Conservation (phyloP, 2,113 vertebrate genomes). For the Etia nguti region DNA sequence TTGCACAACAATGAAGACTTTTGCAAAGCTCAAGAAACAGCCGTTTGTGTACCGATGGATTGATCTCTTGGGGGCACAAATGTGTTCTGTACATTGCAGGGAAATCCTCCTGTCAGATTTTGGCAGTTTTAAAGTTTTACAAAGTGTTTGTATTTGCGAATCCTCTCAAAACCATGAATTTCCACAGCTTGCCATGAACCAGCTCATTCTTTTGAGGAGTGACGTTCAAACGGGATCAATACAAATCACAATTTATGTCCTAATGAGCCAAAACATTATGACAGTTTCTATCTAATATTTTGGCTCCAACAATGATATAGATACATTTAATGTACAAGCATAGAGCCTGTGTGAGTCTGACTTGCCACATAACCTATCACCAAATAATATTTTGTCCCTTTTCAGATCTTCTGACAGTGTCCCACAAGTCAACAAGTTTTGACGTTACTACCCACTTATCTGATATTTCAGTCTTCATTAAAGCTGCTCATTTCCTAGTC, state of each 20-base stretch:
- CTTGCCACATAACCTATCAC: not conserved
- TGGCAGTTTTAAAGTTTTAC: not conserved
- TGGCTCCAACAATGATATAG: not conserved
- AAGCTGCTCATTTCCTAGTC: not conserved
- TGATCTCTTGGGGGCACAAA: fast-evolving
- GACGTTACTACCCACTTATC: not conserved
- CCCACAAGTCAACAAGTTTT: not conserved
- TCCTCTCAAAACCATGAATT: not conserved
- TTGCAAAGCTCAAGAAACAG: not conserved
- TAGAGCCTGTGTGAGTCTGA: no score
- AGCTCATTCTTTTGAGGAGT: not conserved
- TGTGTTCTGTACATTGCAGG: not conserved
- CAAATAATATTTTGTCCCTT: not conserved
- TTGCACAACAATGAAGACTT: not conserved
- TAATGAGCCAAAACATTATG: not conserved
- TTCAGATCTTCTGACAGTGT: not conserved
- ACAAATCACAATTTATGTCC: not conserved
- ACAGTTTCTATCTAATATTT: not conserved
- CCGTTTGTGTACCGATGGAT: fast-evolving
- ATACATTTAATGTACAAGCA: not conserved
- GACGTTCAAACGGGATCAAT: not conserved
- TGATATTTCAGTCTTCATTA: not conserved
- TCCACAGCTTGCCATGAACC: not conserved
- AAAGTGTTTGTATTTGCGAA: not conserved
- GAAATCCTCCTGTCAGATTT: not conserved